Percentiles rank a stretch among this genome's conserved stretches.
Conservation (phyloP, 2,113 vertebrate species). For the Scomber scombrus region DNA sequence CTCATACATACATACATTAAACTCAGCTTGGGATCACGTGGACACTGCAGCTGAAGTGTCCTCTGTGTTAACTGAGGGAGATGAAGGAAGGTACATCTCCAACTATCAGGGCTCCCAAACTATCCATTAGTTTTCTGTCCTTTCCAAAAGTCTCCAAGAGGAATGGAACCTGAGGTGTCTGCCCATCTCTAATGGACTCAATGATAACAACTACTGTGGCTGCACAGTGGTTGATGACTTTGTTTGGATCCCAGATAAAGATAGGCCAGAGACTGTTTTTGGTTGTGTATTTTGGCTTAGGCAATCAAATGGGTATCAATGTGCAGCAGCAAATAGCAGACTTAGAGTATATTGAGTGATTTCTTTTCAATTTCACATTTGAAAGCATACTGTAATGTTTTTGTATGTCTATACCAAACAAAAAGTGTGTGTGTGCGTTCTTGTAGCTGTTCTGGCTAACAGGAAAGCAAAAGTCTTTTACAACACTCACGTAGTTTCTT, state of each 20-base stretch:
- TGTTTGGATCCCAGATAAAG: conserved; percentile 60
- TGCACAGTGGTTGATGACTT: conserved; percentile 55
- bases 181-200: conserved; percentile 71
- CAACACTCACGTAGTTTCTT: background rate
- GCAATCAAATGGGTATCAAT: conserved; percentile 24
- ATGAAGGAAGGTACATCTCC: conserved; percentile 46
- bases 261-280: conserved; percentile 6
- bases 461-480: background rate
- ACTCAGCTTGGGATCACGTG: conserved; percentile 8
- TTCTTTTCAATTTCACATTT: conserved; percentile 46
- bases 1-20: background rate
- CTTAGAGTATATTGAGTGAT: background rate
- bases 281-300: conserved; percentile 34
- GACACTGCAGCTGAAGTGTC: background rate
- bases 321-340: conserved; percentile 1
- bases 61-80: conserved; percentile 50
- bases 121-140: conserved; percentile 67
- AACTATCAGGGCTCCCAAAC: conserved; percentile 56
- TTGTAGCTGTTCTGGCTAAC: background rate
- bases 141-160: conserved; percentile 53
- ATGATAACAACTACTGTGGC: conserved; percentile 58
- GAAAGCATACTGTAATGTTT: conserved; percentile 11
- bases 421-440: background rate
- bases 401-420: no score
- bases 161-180: conserved; percentile 52